These are phyloP conservation scores for Catharus minimus DNA, from an alignment of 2,113 vertebrate species.

Conservation along the genomic window DNA sequence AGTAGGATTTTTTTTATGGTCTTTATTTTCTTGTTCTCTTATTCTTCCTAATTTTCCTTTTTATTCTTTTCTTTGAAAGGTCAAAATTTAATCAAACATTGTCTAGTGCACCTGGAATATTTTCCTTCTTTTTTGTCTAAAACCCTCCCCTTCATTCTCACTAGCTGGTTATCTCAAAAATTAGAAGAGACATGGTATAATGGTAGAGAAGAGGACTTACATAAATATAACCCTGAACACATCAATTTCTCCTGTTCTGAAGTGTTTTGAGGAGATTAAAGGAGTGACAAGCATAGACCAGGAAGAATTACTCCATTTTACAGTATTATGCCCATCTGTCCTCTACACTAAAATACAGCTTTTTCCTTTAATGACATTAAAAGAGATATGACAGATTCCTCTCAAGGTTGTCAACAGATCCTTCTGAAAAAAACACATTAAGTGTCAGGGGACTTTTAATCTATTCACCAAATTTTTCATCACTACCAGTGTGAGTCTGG, in stretches of 20 bases:
- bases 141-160: neutral
- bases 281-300: neutral
- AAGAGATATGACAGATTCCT: neutral
- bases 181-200: neutral
- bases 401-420: neutral
- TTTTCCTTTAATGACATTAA: neutral
- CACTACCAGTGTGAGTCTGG: slow-evolving; percentile 55
- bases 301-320: neutral
- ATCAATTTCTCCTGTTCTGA: neutral
- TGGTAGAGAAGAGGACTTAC: neutral
- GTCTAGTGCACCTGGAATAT: too few relatives aligned
- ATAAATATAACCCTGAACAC: neutral
- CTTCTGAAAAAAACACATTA: neutral
- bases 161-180: neutral
- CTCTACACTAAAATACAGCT: neutral
- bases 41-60: too few relatives aligned
- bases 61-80: too few relatives aligned
- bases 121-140: too few relatives aligned
- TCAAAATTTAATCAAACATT: too few relatives aligned
- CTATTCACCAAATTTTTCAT: neutral
- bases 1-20: neutral
- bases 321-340: neutral
- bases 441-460: neutral
- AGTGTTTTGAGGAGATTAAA: neutral
- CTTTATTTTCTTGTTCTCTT: too few relatives aligned